Base-by-base conservation (phyloP, 2,113 vertebrate genomes). In the Oryzias curvinotus region DNA sequence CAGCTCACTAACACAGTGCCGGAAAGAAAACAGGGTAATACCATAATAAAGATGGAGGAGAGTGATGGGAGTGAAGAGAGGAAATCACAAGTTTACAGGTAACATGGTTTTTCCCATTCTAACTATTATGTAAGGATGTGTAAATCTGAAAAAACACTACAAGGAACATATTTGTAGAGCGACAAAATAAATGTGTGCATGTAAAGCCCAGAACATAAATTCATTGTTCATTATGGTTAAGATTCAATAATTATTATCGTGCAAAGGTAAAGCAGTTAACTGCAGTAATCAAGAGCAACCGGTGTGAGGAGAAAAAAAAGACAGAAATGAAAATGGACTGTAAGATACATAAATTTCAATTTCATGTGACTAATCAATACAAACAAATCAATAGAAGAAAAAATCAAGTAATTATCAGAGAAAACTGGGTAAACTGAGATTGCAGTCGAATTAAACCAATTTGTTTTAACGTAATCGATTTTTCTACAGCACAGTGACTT, bases 381-480 rank as follows among this genome's bases (percentile, higher is more conserved):
- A 50, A 50, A 52, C 23, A 75, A 77, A 84, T 81, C 65, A 71
- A 72, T 83, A 75, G 26, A 7, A 7, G 7, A 28, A 41, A 51
- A 48, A 42, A 49, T 65, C 57, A 67, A 56, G 68, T 3, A 23
- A 23, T 23, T 23, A 68, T 73, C 72, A 74, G 47, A 46, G 25
- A 55, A 23, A 56, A 54, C 41, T 62, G 53, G 45, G 45, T 17
- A 46, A 50, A 46, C 17, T 52, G 52, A 67, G 5, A 55, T 54
- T 67, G 75, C 67, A 75, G 57, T 61, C 57, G 57, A 61, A 81
- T 82, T 57, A 75, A 54, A 51, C 44, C 10, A 1, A 57, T 42
- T 59, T 46, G 82, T 81, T 78, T 69, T 87, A 73, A 88, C 81
- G 23, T 77, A 64, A 69, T 53, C 73, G 71, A 68, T 78, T 61